Conservation (phyloP, 2,888 invertebrate species). For the Scaeva pyrastri region DNA sequence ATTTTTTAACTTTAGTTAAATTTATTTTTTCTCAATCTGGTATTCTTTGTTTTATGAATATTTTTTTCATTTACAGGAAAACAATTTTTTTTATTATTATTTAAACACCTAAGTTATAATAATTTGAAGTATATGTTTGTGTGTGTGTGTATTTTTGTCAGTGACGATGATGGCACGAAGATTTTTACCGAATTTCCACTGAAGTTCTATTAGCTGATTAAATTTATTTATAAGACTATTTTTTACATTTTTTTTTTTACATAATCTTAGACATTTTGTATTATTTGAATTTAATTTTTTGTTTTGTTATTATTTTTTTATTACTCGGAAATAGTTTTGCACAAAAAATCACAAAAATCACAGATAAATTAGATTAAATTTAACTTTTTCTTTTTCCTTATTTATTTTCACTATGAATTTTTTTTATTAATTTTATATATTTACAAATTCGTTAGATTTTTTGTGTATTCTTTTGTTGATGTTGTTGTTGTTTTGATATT, state of each 20-base stretch:
- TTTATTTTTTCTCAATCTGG: background rate
- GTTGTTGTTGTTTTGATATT: constrained; percentile 17
- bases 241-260: constrained; percentile 18
- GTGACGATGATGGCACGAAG: constrained; percentile 64
- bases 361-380: constrained; percentile 78
- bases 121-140: constrained; percentile 57
- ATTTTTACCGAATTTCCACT: constrained; percentile 57
- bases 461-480: constrained; percentile 38
- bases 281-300: constrained; percentile 25
- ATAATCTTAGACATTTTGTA: constrained; percentile 40
- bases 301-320: constrained; percentile 31
- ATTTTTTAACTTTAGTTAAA: constrained; percentile 18
- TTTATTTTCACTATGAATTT: constrained; percentile 39
- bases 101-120: constrained; percentile 47
- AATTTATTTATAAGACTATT: constrained; percentile 38
- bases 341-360: constrained; percentile 79
- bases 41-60: constrained; percentile 4
- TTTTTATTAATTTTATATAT: constrained; percentile 59
- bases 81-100: constrained; percentile 64
- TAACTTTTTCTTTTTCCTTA: constrained; percentile 28
- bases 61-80: constrained; percentile 69
- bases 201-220: constrained; percentile 57
- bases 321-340: constrained; percentile 78
- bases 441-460: constrained; percentile 68
- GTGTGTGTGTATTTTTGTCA: constrained; percentile 51